Conservation (phyloP, 2,888 invertebrate genomes). For the Acleris cristana region DNA sequence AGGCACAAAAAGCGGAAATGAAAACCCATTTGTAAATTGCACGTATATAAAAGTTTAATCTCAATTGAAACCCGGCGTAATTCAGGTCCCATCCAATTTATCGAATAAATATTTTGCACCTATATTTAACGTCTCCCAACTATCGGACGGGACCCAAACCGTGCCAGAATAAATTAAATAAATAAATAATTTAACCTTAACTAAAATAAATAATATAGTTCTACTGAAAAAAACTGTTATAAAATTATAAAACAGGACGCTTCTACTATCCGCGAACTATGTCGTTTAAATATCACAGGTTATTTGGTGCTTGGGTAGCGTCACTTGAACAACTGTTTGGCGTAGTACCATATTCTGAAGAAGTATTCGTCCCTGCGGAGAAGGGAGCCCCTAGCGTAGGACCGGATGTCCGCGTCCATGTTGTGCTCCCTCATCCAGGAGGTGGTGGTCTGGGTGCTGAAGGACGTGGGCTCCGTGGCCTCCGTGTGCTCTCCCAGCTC, state of each 20-base stretch:
- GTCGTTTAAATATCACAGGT: constrained; percentile 78
- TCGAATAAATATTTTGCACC: constrained; percentile 76
- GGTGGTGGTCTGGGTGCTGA: constrained; percentile 96
- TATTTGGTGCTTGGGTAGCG: constrained; percentile 61
- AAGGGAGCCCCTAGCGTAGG: constrained; percentile 93
- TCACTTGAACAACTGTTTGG: constrained; percentile 92
- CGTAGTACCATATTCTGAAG: constrained; percentile 96
- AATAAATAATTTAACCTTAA: constrained; percentile 69
- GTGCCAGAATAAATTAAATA: constrained; percentile 54
- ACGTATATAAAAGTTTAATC: constrained; percentile 43
- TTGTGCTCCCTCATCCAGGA: constrained; percentile 97
- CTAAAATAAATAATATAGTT: constrained; percentile 58
- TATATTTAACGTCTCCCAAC: constrained; percentile 78
- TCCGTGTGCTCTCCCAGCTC: constrained; percentile 84
- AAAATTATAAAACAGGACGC: constrained; percentile 59
- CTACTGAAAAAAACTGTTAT: constrained; percentile 50
- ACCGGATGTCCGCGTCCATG: constrained; percentile 96
- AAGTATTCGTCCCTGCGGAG: constrained; percentile 96
- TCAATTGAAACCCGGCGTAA: constrained; percentile 48
- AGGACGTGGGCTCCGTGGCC: constrained; percentile 91
- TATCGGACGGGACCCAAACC: constrained; percentile 65
- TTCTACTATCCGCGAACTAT: constrained; percentile 65
- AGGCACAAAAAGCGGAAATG: constrained; percentile 9
- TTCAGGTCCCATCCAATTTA: constrained; percentile 69
- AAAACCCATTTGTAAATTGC: constrained; percentile 40